A percentile compares a stretch with the other conserved stretches of the same genome.
Evolutionary conservation across 2,888 invertebrate species (phyloP).

Genomic region (Mesorhabditis spiculigera): DNA sequence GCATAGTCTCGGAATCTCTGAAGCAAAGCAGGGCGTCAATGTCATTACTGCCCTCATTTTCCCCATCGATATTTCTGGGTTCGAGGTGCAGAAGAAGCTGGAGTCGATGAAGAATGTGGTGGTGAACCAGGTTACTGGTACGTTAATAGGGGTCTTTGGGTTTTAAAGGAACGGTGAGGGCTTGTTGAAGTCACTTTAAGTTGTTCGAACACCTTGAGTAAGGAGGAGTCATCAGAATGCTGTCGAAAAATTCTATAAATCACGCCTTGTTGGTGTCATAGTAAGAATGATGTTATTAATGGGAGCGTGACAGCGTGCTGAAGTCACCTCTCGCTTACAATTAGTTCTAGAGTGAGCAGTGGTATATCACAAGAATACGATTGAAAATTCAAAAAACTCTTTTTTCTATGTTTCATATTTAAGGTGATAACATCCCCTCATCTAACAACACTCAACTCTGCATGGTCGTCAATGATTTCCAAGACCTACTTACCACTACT

Average conservation of each 20-base stretch:
- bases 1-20: constrained; percentile 2
- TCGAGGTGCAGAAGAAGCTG: background rate
- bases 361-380: too few relatives aligned
- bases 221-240: too few relatives aligned
- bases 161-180: background rate
- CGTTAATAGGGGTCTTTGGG: background rate
- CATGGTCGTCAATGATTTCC: background rate
- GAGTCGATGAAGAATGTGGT: background rate
- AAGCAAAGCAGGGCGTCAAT: background rate
- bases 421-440: constrained; percentile 2
- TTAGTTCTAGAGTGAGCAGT: too few relatives aligned
- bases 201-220: too few relatives aligned
- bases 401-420: background rate
- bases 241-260: too few relatives aligned
- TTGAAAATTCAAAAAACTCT: too few relatives aligned
- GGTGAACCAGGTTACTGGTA: background rate
- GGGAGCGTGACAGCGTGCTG: too few relatives aligned
- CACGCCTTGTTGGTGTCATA: too few relatives aligned
- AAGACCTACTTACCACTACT: background rate
- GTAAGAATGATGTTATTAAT: too few relatives aligned
- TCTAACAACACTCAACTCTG: background rate
- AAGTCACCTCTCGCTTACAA: too few relatives aligned
- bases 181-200: too few relatives aligned
- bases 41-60: background rate
- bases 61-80: background rate